Evolutionary conservation across 2,797 vertebrate species (phyloP).

Genomic region (Hydrocynus forskahlii): DNA sequence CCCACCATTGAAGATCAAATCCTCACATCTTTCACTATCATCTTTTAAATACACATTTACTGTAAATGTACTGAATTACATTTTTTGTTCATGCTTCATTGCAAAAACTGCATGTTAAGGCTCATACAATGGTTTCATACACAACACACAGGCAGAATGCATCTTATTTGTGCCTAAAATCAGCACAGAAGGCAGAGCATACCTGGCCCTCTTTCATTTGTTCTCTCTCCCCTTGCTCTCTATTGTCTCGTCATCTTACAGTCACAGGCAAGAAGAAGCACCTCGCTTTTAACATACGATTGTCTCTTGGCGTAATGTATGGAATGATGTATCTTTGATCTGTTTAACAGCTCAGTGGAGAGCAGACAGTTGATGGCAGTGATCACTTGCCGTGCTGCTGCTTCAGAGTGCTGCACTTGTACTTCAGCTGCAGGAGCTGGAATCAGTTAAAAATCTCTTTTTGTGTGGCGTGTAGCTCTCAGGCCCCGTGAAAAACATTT

Average conservation of each 20-base stretch:
- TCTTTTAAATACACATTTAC: no score
- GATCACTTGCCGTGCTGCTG: constrained; percentile 7
- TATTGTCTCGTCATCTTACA: not conserved
- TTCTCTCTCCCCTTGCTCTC: not conserved
- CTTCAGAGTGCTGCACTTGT: not conserved
- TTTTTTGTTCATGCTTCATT: no score
- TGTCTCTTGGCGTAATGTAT: not conserved
- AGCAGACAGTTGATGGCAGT: constrained; percentile 20
- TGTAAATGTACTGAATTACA: no score
- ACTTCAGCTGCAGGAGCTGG: not conserved
- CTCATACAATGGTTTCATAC: not conserved
- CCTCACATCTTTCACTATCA: no score
- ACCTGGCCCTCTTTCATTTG: not conserved
- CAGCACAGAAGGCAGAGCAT: not conserved
- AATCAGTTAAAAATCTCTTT: constrained; percentile 8
- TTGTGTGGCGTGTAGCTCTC: not conserved
- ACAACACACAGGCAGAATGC: not conserved
- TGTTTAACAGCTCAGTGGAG: not conserved
- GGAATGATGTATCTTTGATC: constrained; percentile 9
- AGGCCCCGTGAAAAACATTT: constrained; percentile 11
- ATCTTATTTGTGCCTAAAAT: not conserved
- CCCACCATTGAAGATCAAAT: no score
- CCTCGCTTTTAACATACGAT: not conserved
- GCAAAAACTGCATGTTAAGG: not conserved
- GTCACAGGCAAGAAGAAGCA: not conserved